A percentile compares a stretch with the other conserved stretches of the same genome.
phyloP scores from a whole-genome alignment of 2,888 invertebrate species.

The Aphrophora alni region DNA sequence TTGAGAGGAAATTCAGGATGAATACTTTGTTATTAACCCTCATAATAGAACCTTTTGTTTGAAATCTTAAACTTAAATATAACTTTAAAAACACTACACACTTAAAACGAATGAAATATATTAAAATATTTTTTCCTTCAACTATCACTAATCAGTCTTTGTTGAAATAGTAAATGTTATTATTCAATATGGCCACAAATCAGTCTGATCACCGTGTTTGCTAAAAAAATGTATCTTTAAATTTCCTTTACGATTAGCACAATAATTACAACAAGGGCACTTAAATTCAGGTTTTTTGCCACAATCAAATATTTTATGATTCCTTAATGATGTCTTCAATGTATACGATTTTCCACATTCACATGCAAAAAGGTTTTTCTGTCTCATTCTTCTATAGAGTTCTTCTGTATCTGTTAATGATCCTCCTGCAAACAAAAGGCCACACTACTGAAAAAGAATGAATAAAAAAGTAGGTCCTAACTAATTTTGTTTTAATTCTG shows the following conservation, averaged over 20 bases:
- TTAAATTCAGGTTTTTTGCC: conserved; percentile 33
- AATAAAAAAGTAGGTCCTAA: no score
- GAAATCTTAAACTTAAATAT: no score
- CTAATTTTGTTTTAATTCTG: no score
- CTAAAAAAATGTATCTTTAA: conserved; percentile 18
- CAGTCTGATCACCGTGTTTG: conserved; percentile 4
- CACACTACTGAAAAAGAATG: background rate
- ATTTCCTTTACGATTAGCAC: conserved; percentile 22
- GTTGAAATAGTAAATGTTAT: background rate
- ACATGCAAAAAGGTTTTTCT: background rate
- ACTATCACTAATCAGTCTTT: background rate
- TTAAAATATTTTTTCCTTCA: no score
- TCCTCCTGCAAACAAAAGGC: background rate
- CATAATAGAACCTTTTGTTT: no score
- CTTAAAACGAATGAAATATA: no score
- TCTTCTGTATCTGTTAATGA: background rate
- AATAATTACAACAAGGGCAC: conserved; percentile 21
- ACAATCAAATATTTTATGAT: conserved; percentile 28
- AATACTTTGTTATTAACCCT: no score
- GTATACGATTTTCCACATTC: conserved; percentile 21
- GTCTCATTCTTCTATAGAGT: background rate
- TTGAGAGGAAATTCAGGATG: no score
- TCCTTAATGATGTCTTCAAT: conserved; percentile 6
- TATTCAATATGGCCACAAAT: conserved; percentile 11
- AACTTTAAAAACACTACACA: no score